Percentiles rank a stretch among this genome's conserved stretches.
Evolutionary conservation across 2,113 vertebrate species (phyloP).

Genomic region (Ranitomeya variabilis): DNA sequence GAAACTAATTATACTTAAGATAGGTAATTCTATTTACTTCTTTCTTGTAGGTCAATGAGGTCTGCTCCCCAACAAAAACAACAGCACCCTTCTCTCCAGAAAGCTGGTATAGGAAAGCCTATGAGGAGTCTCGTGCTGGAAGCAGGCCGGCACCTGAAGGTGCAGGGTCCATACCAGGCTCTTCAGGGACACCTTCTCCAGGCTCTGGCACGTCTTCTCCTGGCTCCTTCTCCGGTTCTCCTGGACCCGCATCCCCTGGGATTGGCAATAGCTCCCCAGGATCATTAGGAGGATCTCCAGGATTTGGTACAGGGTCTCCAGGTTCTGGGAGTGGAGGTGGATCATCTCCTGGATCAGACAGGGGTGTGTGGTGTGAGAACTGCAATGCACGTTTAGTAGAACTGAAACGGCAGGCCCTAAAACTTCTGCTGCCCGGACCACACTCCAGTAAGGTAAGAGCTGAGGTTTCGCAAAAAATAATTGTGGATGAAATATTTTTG

Average conservation of each 20-base stretch:
- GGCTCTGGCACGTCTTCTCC: slow-evolving; percentile 94
- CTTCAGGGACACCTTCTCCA: slow-evolving; percentile 90
- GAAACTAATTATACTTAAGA: background rate
- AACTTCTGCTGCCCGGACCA: slow-evolving; percentile 90
- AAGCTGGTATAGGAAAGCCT: slow-evolving; percentile 92
- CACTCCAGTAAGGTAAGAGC: slow-evolving; percentile 85
- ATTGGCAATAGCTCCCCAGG: slow-evolving; percentile 91
- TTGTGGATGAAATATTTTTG: background rate
- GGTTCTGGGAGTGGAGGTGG: slow-evolving; percentile 94
- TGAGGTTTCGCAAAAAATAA: background rate
- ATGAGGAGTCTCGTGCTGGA: slow-evolving; percentile 84
- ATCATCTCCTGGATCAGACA: slow-evolving; percentile 93
- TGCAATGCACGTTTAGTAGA: slow-evolving; percentile 90
- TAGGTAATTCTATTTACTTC: slow-evolving; percentile 34
- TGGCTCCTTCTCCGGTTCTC: slow-evolving; percentile 89
- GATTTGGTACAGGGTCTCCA: slow-evolving; percentile 93
- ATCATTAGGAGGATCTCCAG: slow-evolving; percentile 90
- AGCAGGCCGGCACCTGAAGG: slow-evolving; percentile 88
- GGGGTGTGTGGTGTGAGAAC: slow-evolving; percentile 93
- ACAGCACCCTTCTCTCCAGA: slow-evolving; percentile 87
- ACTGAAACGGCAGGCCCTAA: slow-evolving; percentile 92
- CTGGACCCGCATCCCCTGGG: slow-evolving; percentile 88
- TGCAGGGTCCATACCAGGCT: slow-evolving; percentile 90
- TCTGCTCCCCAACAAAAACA: slow-evolving; percentile 87
- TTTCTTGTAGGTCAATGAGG: slow-evolving; percentile 80